These are phyloP conservation scores for Belonocnema kinseyi DNA, from an alignment of 1,140 invertebrate species.

Conservation along the genomic window DNA sequence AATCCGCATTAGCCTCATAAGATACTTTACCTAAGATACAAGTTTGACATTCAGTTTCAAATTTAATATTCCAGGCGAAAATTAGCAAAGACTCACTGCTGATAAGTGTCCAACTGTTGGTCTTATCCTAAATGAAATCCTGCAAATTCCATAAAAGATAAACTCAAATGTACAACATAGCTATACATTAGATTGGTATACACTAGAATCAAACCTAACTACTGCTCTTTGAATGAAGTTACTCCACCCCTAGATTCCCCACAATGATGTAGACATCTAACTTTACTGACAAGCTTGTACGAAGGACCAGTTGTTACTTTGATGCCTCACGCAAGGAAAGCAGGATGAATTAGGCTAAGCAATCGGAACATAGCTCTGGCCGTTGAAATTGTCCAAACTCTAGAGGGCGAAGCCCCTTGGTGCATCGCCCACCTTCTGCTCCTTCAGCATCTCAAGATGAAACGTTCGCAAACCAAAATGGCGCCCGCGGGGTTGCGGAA, in stretches of 20 bases:
- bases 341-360: conserved; percentile 72
- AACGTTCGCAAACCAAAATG: conserved; percentile 65
- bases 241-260: background rate
- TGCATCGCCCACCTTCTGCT: conserved; percentile 53
- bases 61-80: too few species aligned
- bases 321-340: conserved; percentile 62
- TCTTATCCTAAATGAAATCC: too few species aligned
- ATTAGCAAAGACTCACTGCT: too few species aligned
- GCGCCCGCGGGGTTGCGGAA: conserved; percentile 53
- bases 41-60: too few species aligned
- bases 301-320: conserved; percentile 62
- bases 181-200: too few species aligned
- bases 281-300: conserved; percentile 61
- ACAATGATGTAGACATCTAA: conserved; percentile 44
- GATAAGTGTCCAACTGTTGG: too few species aligned
- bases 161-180: too few species aligned
- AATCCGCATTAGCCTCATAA: too few species aligned
- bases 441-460: conserved; percentile 63
- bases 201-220: background rate
- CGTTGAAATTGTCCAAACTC: conserved; percentile 70
- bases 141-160: too few species aligned
- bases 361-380: conserved; percentile 68
- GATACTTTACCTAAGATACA: too few species aligned
- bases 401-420: conserved; percentile 62
- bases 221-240: conserved; percentile 13